Evolutionary conservation across 2,888 invertebrate genomes (phyloP), one percentile per base, ranked within the genome.

Genomic region (Oscheius sp.): DNA sequence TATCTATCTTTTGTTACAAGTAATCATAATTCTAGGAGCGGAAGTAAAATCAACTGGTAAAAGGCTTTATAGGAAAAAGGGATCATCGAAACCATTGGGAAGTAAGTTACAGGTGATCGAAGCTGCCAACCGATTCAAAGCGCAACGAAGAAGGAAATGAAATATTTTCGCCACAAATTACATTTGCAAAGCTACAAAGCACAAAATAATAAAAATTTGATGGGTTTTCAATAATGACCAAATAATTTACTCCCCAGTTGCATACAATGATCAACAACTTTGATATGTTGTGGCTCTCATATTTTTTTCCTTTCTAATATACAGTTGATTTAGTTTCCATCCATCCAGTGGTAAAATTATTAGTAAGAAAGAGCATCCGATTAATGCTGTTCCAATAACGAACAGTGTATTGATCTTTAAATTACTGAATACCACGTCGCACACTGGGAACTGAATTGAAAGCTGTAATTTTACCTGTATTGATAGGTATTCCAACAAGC

Each of bases 401-500:
- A 77, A 77, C 26, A 73, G 62, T 2, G 70, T 22, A 2, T 70
- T 70, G 2, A 70, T 49, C 8, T 68, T 44, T 4, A 77, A 63
- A 20, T 67, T 56, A 1, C 73, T 72, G 71, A 76, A 76, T 3
- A 80, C 22, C n/a, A 80, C 75, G 65, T 80, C 80, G 63, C 78
- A 70, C 0, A 68, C 78, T 76, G 71, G n/a, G n/a, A n/a, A n/a
- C n/a, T n/a, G n/a, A n/a, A n/a, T n/a, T n/a, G n/a, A n/a, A n/a
- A n/a, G n/a, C n/a, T n/a, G n/a, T n/a, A n/a, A n/a, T n/a, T 87
- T 89, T 89, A 95, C 95, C 94, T 88, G 94, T 94, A 71, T 94
- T 95, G 67, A 94, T 92, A 61, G 95, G 95, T 78, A 95, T 94
- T 70, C 95, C 93, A 63, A 94, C 92, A 80, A 95, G 93, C 82